A percentile compares a stretch with the other conserved stretches of the same genome.
Evolutionary conservation across 2,113 vertebrate genomes (phyloP).

Genomic region (Naja naja): DNA sequence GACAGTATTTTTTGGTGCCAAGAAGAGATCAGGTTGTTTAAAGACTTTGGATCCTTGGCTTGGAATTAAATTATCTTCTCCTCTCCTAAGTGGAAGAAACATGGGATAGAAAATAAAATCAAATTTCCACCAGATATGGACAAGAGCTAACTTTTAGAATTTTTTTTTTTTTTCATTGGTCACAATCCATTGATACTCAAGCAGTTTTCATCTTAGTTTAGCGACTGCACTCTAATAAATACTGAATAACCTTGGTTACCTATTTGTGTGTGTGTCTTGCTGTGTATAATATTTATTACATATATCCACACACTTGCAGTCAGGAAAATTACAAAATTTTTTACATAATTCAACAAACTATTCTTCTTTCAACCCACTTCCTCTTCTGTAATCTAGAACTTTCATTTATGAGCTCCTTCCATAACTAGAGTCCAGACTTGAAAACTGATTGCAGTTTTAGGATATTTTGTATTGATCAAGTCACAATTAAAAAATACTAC

Average conservation of each 20-base stretch:
- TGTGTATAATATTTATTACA: not conserved
- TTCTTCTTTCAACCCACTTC: slow-evolving; percentile 5
- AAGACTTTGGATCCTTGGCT: not conserved
- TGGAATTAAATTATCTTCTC: not conserved
- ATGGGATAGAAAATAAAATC: not conserved
- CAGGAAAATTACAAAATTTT: not conserved
- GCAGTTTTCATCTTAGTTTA: not conserved
- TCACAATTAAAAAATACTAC: not conserved
- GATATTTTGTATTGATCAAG: not conserved
- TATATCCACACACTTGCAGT: not conserved
- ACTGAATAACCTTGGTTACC: not conserved
- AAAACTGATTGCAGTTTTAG: not conserved
- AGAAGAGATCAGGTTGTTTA: not conserved
- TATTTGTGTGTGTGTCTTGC: not conserved
- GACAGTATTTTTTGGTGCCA: not conserved
- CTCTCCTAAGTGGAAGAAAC: not conserved
- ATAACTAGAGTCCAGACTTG: not conserved
- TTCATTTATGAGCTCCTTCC: not conserved
- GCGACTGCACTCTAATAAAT: not conserved
- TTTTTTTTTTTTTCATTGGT: not conserved
- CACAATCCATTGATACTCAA: not conserved
- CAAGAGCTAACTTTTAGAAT: not conserved
- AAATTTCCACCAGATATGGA: not conserved
- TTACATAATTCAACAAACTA: not conserved
- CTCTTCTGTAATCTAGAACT: not conserved